Evolutionary conservation across 2,888 invertebrate genomes (phyloP).

Genomic region (Seira ritae): DNA sequence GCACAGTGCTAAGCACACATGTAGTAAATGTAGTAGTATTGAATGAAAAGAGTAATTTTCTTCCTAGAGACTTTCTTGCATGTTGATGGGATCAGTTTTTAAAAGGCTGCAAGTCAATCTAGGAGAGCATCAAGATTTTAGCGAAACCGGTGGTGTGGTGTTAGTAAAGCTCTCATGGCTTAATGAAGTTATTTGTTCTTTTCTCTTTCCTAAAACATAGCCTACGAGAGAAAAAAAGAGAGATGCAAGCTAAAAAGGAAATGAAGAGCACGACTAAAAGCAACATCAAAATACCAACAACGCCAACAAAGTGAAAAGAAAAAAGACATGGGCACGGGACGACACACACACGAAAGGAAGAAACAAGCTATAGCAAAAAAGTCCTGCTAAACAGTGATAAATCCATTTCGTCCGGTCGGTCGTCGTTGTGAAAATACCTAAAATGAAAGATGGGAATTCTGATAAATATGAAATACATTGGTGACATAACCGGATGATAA

Average conservation of each 20-base stretch:
- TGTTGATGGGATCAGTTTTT: background rate
- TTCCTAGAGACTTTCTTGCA: background rate
- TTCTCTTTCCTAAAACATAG: slow-evolving; percentile 3
- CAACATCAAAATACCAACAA: too few species aligned
- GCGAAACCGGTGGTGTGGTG: background rate
- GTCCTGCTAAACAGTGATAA: background rate
- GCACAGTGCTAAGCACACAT: background rate
- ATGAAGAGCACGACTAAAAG: background rate
- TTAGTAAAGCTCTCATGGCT: background rate
- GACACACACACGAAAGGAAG: background rate
- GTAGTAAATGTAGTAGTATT: background rate
- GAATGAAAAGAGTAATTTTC: background rate
- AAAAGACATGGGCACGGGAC: background rate
- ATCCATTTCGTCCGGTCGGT: background rate
- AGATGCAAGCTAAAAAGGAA: background rate
- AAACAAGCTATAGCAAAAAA: background rate
- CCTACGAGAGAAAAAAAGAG: background rate
- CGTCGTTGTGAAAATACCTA: background rate
- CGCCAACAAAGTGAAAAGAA: background rate
- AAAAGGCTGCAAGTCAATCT: background rate
- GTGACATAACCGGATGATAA: slow-evolving; percentile 6
- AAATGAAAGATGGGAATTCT: background rate
- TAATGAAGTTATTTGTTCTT: slow-evolving; percentile 7
- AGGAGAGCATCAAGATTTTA: background rate
- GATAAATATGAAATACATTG: background rate